Conservation (phyloP, 1,140 invertebrate genomes). For the Saccostrea echinata region DNA sequence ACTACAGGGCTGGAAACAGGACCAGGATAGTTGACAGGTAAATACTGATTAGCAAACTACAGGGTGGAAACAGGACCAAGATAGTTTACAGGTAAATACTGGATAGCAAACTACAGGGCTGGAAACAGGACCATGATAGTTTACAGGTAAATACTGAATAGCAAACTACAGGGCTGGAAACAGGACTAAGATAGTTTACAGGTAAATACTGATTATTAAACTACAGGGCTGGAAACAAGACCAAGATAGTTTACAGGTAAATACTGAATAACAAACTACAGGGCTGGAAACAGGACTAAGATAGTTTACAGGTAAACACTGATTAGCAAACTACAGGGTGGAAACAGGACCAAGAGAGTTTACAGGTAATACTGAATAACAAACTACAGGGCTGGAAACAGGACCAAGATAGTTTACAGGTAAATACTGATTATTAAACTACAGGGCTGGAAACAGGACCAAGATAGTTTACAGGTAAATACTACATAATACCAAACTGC, state of each 20-base stretch:
- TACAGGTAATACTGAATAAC: conserved; percentile 57
- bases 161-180: conserved; percentile 45
- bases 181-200: conserved; percentile 67
- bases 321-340: conserved; percentile 66
- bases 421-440: conserved; percentile 24
- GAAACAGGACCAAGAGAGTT: conserved; percentile 65
- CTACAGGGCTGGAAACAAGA: conserved; percentile 69
- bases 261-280: not conserved
- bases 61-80: conserved; percentile 67
- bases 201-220: too few relatives aligned
- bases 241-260: conserved; percentile 66
- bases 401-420: not conserved
- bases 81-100: conserved; percentile 62
- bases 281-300: too few relatives aligned
- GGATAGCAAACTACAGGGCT: too few relatives aligned
- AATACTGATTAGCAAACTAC: too few relatives aligned
- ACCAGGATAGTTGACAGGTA: not conserved
- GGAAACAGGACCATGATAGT: too few relatives aligned
- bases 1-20: not conserved
- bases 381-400: too few relatives aligned
- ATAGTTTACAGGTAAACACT: too few relatives aligned
- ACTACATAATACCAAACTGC: not conserved
- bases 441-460: conserved; percentile 68
- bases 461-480: conserved; percentile 63
- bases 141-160: too few relatives aligned